Conservation (phyloP, 2,113 vertebrate species). For the Dicaeum eximium region DNA sequence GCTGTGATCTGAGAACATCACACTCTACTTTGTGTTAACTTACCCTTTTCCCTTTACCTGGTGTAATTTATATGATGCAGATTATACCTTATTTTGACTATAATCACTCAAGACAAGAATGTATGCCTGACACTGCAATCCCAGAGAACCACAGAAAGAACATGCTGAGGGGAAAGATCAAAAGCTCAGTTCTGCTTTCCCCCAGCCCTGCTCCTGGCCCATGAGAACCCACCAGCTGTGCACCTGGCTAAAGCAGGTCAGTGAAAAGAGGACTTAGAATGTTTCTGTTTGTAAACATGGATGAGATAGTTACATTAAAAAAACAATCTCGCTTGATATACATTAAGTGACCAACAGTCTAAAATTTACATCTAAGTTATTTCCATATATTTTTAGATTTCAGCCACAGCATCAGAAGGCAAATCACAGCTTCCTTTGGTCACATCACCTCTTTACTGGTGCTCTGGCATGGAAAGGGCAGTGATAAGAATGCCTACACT, state of each 20-base stretch:
- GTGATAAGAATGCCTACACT: background rate
- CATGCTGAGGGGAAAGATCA: background rate
- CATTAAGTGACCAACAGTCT: background rate
- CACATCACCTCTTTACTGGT: background rate
- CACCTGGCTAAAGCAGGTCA: background rate
- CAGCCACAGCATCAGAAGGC: background rate
- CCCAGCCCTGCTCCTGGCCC: background rate
- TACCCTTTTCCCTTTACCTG: background rate
- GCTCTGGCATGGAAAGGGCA: background rate
- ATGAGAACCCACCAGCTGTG: background rate
- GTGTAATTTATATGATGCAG: background rate
- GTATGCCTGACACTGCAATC: background rate
- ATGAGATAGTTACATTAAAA: background rate
- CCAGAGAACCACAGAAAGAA: background rate
- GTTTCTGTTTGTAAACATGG: background rate
- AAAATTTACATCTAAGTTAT: background rate
- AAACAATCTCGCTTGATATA: background rate
- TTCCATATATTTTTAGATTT: background rate
- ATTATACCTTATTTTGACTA: background rate
- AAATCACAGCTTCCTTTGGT: background rate
- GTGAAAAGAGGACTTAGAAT: background rate
- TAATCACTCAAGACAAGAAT: background rate
- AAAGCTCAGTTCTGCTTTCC: background rate
- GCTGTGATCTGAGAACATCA: constrained; percentile 18
- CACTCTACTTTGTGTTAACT: background rate